Evolutionary conservation across 1,140 invertebrate species (phyloP).

Genomic region (Doryteuthis pealeii): DNA sequence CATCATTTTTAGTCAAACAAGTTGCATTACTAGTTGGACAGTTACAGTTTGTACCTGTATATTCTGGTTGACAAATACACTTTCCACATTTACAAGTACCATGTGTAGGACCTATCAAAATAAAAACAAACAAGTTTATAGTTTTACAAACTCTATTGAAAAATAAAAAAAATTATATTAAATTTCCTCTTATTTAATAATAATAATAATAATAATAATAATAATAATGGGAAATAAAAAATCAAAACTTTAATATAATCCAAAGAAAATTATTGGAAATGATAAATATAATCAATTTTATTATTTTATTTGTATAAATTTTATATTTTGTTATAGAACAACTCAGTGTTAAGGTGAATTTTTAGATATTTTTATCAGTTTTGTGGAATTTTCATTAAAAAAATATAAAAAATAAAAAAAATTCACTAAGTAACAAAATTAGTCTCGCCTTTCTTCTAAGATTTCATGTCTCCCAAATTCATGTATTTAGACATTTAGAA

Average conservation of each 20-base stretch:
- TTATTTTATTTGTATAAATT: too few relatives aligned
- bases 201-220: slow-evolving; percentile 10
- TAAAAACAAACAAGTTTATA: not conserved
- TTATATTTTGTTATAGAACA: too few relatives aligned
- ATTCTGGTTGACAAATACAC: slow-evolving; percentile 26
- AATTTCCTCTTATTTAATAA: not conserved
- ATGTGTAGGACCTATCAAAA: slow-evolving; percentile 28
- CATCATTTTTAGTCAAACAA: not conserved
- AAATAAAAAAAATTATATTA: not conserved
- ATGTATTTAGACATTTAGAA: too few relatives aligned
- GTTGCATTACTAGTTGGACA: slow-evolving; percentile 23
- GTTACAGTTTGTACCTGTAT: slow-evolving; percentile 19
- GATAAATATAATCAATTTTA: not conserved
- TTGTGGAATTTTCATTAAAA: too few relatives aligned
- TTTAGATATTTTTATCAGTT: too few relatives aligned
- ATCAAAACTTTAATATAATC: not conserved
- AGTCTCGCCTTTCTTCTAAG: too few relatives aligned
- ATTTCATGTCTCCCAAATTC: too few relatives aligned
- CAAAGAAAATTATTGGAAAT: not conserved
- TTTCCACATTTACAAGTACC: slow-evolving; percentile 29
- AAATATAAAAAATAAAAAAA: too few relatives aligned
- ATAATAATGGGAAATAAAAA: slow-evolving; percentile 8
- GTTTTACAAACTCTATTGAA: not conserved
- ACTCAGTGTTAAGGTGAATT: too few relatives aligned
- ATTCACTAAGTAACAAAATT: too few relatives aligned